Percentiles rank a stretch among this genome's conserved stretches.
phyloP scores from a whole-genome alignment of 2,797 vertebrate genomes.

The Chromobotia macracanthus region DNA sequence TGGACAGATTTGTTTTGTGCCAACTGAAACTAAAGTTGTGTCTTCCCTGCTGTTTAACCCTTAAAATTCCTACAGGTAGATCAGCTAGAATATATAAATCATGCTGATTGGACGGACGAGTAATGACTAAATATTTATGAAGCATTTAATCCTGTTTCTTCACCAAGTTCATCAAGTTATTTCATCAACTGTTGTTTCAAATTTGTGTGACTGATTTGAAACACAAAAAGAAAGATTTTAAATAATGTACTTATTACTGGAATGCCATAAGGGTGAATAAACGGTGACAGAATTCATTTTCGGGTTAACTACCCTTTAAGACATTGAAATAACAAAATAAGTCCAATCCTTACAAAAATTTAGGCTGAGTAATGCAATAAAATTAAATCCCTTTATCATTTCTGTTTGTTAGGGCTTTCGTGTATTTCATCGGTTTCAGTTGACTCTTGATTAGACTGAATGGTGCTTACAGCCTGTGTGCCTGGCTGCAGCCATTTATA shows the following conservation, averaged over 20 bases:
- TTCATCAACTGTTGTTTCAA: neutral
- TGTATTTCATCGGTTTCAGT: slow-evolving; percentile 33
- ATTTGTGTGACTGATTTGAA: neutral
- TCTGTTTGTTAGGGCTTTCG: slow-evolving; percentile 4
- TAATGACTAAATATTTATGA: neutral
- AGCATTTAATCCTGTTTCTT: neutral
- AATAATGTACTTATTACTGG: neutral
- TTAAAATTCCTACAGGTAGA: neutral
- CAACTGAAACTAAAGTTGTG: slow-evolving; percentile 2
- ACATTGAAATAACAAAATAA: neutral
- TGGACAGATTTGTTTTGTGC: neutral
- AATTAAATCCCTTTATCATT: neutral
- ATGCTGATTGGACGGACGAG: neutral
- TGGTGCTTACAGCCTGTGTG: slow-evolving; percentile 48
- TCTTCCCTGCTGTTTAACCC: neutral
- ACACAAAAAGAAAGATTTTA: neutral
- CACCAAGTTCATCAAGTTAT: neutral
- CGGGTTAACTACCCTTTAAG: neutral
- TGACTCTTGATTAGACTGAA: slow-evolving; percentile 30
- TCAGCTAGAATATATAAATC: neutral
- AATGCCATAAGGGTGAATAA: neutral
- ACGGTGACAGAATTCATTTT: neutral
- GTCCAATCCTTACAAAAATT: slow-evolving; percentile 11
- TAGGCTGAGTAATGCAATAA: slow-evolving; percentile 4
- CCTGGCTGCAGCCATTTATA: slow-evolving; percentile 30